Conservation (phyloP, 1,140 invertebrate genomes). For the Cherax quadricarinatus region DNA sequence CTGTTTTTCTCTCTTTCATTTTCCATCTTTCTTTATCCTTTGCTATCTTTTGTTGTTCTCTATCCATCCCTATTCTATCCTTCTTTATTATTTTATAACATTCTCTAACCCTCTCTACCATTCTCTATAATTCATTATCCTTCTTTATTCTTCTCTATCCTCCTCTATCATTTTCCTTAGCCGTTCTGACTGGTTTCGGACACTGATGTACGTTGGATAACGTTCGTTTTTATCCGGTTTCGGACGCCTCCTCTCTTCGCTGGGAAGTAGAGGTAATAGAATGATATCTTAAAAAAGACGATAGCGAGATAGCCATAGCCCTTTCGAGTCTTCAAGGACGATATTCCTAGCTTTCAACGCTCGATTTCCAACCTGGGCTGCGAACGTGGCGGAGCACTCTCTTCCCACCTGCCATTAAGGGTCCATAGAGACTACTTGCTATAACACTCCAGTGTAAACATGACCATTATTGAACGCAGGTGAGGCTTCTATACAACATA, state of each 20-base stretch:
- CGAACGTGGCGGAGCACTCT: not conserved
- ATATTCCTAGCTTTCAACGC: not conserved
- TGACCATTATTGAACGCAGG: slow-evolving; percentile 29
- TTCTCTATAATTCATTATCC: no score
- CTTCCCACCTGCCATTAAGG: not conserved
- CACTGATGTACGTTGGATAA: no score
- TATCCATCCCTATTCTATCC: no score
- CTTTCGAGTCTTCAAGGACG: not conserved
- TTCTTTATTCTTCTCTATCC: not conserved
- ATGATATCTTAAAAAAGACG: slow-evolving; percentile 22
- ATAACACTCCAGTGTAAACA: slow-evolving; percentile 50
- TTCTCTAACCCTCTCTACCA: no score
- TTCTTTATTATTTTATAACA: no score
- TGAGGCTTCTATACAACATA: slow-evolving; percentile 27
- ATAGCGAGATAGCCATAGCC: not conserved
- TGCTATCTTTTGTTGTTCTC: no score
- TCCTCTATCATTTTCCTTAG: no score
- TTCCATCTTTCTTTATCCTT: not conserved
- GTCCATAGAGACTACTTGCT: slow-evolving; percentile 48
- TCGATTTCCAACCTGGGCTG: not conserved
- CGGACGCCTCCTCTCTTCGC: slow-evolving; percentile 7
- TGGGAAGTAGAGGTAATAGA: slow-evolving; percentile 41
- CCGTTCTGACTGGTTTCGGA: no score
- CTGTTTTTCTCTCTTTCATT: not conserved
- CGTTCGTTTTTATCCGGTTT: not conserved